Evolutionary conservation across 2,113 vertebrate genomes (phyloP), one percentile per base, ranked within the genome.

Genomic region (Brachionichthys hirsutus): DNA sequence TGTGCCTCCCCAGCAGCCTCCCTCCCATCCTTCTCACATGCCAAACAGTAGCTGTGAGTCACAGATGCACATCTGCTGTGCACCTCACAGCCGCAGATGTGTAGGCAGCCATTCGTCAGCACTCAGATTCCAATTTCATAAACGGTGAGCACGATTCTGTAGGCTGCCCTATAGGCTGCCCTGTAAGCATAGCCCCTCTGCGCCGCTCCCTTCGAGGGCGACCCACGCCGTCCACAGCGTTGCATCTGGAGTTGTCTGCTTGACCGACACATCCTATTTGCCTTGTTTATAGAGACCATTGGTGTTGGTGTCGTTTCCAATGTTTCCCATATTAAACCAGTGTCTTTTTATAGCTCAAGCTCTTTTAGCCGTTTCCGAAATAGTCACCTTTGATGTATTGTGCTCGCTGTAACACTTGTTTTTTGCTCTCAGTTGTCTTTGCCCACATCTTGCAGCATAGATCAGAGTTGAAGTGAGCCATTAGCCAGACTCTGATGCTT

Each of bases 151-250:
- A 42, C 24, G 61, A 79, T 60, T 72, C 67, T 63, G 77, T 77
- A 42, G 73, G 74, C 58, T 81, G 87, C 56, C 82, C 82, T 85
- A 84, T 73, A 81, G 86, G 73, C 75, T 41, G 30, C 55, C 41
- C 22, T 51, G 68, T 73, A 65, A 51, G 52, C 67, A n/a, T 55
- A 64, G 67, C 78, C 62, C 54, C 59, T 56, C 45, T 67, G 65
- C 53, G 57, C 75, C 51, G 60, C 62, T 73, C 40, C 46, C 47
- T 52, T 75, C n/a, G n/a, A n/a, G n/a, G n/a, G n/a, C n/a, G n/a
- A n/a, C n/a, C n/a, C 17, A 53, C 7, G 40, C 51, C 34, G 20
- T 54, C 42, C 52, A 51, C 65, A 20, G 54, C 19, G 12, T 19
- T 19, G 20, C 19, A 30, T 43, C 11, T 15, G 2, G 19, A 41